These are phyloP conservation scores for Drosophila eugracilis DNA, from an alignment of 1,140 invertebrate genomes.

Conservation along the genomic window DNA sequence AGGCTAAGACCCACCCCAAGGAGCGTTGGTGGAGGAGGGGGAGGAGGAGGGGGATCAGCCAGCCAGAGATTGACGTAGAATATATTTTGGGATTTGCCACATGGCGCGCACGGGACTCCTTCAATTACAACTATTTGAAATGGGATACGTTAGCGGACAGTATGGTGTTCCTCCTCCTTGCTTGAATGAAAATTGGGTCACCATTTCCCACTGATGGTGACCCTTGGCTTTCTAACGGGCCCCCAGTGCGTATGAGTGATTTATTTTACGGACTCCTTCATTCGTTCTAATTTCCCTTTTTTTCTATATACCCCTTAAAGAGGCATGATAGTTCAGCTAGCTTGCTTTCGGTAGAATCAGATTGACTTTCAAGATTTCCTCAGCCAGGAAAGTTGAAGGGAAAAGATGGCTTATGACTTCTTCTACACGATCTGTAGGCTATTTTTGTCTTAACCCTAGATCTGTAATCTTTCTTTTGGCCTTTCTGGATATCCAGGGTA, in stretches of 20 bases:
- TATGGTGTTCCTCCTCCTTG: neutral
- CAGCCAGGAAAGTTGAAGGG: too few species aligned
- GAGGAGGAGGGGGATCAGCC: neutral
- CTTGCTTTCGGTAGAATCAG: neutral
- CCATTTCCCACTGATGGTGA: neutral
- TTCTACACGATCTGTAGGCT: too few species aligned
- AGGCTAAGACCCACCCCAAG: conserved; percentile 36
- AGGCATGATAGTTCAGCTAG: neutral
- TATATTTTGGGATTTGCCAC: conserved; percentile 71
- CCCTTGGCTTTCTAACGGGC: conserved; percentile 8
- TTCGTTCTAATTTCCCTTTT: neutral
- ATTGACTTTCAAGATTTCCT: too few species aligned
- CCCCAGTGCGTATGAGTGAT: conserved; percentile 63
- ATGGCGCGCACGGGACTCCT: conserved; percentile 47
- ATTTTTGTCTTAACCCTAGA: too few species aligned
- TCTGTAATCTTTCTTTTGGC: too few species aligned
- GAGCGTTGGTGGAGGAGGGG: too few species aligned
- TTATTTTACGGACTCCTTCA: conserved; percentile 57
- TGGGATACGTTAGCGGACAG: conserved; percentile 21
- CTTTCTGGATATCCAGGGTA: neutral
- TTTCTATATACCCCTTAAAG: conserved; percentile 1
- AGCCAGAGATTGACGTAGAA: conserved; percentile 59
- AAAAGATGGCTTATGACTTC: too few species aligned
- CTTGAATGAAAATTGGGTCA: neutral
- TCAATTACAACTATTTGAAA: conserved; percentile 79